Evolutionary conservation across 2,888 invertebrate genomes (phyloP), one percentile per base, ranked within the genome.

Genomic region (Brachypterus glaber): DNA sequence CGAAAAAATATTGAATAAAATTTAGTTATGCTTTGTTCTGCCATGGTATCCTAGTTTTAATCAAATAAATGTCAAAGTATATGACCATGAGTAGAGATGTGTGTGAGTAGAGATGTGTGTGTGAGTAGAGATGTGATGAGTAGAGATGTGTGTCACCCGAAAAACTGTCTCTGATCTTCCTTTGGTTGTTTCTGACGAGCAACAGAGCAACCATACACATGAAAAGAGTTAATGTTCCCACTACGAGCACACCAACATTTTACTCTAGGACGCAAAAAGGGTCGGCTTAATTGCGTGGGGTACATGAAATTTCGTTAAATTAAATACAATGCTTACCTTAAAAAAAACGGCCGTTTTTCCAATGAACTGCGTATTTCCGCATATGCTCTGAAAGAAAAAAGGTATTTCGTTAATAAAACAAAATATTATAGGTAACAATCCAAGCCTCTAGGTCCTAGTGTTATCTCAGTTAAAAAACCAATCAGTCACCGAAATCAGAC

Each of bases 271-370:
- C 39, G 43, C 41, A 47, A 51, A 51, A 53, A 52, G 37, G 53
- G 60, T 55, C 60, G 60, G 60, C 60, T 60, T 60, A 59, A 45
- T 53, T 47, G 52, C 50, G 53, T 58, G 60, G 60, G 60, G 60
- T 60, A 41, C 15, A 27, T 11, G 9, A 21, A 21, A 21, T 3
- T 21, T 5, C 24, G n/a, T 14, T 21, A 14, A n/a, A 17, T 11
- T 7, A 17, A 2, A 33, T 30, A 3, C 30, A 17, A 33, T 13
- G n/a, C n/a, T n/a, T n/a, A n/a, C n/a, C n/a, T n/a, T n/a, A n/a
- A n/a, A n/a, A n/a, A n/a, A n/a, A n/a, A n/a, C n/a, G n/a, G n/a
- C n/a, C n/a, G n/a, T n/a, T n/a, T n/a, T n/a, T n/a, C n/a, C n/a
- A n/a, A n/a, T n/a, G n/a, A n/a, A n/a, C n/a, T n/a, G n/a, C n/a